Base-by-base conservation (phyloP, 2,113 vertebrate species). In the Tringa solitaria region DNA sequence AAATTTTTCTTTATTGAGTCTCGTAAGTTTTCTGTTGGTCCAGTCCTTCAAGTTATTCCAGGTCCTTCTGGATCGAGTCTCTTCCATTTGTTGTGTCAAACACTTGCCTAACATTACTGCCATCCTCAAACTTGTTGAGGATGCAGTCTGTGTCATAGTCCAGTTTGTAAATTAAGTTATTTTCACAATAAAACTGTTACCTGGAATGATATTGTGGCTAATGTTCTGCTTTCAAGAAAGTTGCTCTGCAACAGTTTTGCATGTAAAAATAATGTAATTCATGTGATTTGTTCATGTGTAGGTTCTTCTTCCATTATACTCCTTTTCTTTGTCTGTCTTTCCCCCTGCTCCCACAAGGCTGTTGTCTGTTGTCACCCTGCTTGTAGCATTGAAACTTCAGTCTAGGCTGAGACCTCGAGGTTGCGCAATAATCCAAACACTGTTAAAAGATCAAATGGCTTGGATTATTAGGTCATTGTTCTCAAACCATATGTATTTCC, bases 301-400 rank as follows among this genome's bases (percentile, higher is more conserved):
- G 11, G 4, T 54, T 85, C 11, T 87, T 28, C 17, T 79, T 83
- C 20, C 57, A 4, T 67, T 67, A 10, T 5, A 45, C 21, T 37
- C 2, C 7, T 69, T 74, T 41, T 73, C 4, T 73, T 75, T 61
- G 5, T 37, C 10, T 81, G n/a, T 46, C 12, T 81, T 78, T 27
- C 14, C 13, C 3, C 3, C 9, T 24, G 9, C 5, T 4, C 5
- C 7, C 11, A 6, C 4, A 43, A 43, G 17, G 2, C 16, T 48
- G 5, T 51, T 81, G 5, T n/a, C 6, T 46, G 17, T 81, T 70
- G n/a, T 79, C 32, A 48, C 14, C 14, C n/a, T 68, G n/a, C 7
- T 24, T 67, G 3, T 48, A 43, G 13, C 10, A 65, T 19, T 73
- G 63, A 15, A 37, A 32, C 30, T 54, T 77, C 53, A 54, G 11